Conservation (phyloP, 2,113 vertebrate genomes). For the Calonectris borealis region DNA sequence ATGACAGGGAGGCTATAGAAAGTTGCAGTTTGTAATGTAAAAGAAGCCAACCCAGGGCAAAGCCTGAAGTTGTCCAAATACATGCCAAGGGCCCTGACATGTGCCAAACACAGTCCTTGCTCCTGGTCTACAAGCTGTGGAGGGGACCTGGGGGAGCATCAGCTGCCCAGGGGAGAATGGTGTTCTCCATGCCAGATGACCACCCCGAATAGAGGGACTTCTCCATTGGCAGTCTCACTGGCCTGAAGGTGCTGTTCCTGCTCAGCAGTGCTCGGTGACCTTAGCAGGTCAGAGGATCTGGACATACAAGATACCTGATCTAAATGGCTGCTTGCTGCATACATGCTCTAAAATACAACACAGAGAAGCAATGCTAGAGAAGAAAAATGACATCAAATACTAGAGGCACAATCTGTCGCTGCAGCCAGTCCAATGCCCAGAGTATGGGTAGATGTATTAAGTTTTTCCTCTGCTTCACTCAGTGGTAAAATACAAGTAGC, state of each 20-base stretch:
- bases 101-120: not conserved
- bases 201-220: not conserved
- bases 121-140: not conserved
- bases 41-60: not conserved
- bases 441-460: not conserved
- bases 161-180: rapidly evolving
- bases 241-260: not conserved
- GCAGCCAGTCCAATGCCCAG: not conserved
- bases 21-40: not conserved
- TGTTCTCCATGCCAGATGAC: not conserved
- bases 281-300: not conserved
- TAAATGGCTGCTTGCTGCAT: not conserved
- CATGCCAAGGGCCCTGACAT: not conserved
- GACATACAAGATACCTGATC: not conserved
- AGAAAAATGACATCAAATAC: not conserved
- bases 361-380: not conserved
- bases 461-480: conserved; percentile 6
- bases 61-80: not conserved
- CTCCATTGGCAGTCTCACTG: not conserved
- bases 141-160: not conserved
- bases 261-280: not conserved
- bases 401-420: not conserved
- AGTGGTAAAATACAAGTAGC: conserved; percentile 44
- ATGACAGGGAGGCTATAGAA: not conserved
- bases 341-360: not conserved